These are phyloP conservation scores for Macrosiphum euphorbiae DNA, from an alignment of 2,888 invertebrate genomes.

Conservation along the genomic window DNA sequence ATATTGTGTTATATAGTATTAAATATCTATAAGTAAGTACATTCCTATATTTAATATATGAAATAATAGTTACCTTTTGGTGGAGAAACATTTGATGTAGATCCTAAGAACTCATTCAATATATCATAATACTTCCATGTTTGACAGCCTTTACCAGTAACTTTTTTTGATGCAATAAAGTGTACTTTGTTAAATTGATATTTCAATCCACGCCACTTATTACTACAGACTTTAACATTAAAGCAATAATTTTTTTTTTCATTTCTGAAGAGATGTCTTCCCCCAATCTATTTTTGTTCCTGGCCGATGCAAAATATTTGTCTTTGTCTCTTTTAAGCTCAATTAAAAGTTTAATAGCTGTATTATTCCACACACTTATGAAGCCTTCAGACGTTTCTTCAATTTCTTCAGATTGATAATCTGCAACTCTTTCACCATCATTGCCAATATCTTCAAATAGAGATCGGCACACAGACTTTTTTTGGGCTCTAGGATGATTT, in stretches of 20 bases:
- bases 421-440: no score
- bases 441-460: no score
- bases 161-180: neutral
- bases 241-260: neutral
- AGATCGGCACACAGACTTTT: no score
- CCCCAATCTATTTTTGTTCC: neutral
- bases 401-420: no score
- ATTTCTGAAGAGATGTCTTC: neutral
- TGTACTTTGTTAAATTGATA: neutral
- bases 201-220: neutral
- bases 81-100: slow-evolving; percentile 4
- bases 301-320: neutral
- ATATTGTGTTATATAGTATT: no score
- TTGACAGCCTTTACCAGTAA: neutral
- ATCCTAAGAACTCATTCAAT: neutral
- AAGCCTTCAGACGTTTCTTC: no score
- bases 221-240: neutral
- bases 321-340: neutral
- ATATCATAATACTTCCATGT: neutral
- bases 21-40: no score
- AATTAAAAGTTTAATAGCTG: neutral
- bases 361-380: neutral
- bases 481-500: no score
- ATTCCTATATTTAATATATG: no score
- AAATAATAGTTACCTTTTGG: neutral